A percentile compares a stretch with the other conserved stretches of the same genome.
Conservation (phyloP, 2,113 vertebrate genomes). For the Callorhinus ursinus region DNA sequence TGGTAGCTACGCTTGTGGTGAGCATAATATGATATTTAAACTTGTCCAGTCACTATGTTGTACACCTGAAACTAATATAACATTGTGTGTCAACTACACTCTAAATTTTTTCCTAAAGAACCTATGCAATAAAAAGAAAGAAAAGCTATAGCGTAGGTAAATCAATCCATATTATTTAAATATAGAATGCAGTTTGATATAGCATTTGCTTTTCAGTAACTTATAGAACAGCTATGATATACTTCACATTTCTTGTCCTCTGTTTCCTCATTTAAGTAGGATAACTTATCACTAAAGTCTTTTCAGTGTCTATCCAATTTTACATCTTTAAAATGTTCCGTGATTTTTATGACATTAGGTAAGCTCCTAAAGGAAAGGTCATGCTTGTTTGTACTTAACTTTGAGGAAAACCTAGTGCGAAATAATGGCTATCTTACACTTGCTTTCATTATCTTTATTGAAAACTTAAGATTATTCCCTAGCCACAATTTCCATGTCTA, state of each 20-base stretch:
- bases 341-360: not conserved
- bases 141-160: not conserved
- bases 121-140: not conserved
- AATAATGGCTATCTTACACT: not conserved
- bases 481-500: not conserved
- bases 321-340: not conserved
- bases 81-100: not conserved
- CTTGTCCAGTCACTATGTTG: not conserved
- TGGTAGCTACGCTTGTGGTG: not conserved
- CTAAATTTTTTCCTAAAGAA: not conserved
- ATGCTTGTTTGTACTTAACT: not conserved
- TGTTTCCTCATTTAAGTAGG: not conserved
- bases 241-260: not conserved
- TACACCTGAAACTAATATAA: not conserved
- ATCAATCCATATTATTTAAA: not conserved
- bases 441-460: not conserved
- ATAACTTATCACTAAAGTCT: not conserved
- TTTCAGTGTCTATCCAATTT: not conserved
- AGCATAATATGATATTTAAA: not conserved
- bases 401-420: not conserved
- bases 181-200: not conserved
- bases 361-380: not conserved
- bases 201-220: not conserved
- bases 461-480: not conserved
- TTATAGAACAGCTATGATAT: not conserved